Evolutionary conservation across 2,797 vertebrate genomes (phyloP), one percentile per base, ranked within the genome.

Genomic region (Leptodactylus fallax): DNA sequence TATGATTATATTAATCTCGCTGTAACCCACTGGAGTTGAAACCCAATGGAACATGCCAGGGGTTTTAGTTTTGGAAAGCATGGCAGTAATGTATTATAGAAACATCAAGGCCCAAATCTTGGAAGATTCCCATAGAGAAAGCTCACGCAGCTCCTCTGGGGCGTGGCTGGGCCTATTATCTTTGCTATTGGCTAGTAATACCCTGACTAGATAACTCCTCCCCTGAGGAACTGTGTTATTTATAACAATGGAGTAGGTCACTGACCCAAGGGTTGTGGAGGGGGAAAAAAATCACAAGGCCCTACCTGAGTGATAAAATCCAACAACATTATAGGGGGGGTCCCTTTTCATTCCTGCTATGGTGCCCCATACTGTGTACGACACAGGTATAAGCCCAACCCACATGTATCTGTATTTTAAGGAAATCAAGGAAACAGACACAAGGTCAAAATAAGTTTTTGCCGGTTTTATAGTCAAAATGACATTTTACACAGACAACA

Each of bases 401-500:
- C 56, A 25, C 10, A 21, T 3, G 11, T 4, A 21, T 47, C 8
- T 9, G 5, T 5, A 72, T 7, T 8, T 47, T 47, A 7, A 8
- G 10, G 10, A 61, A 82, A 77, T 81, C 21, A 77, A 82, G 93
- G 92, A 90, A 90, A 95, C 92, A 92, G 91, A 91, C n/a, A 56
- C 88, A 80, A 92, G 91, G 93, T 95, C 91, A 92, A 91, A 86
- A 82, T 56, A 47, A 67, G 19, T 76, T 88, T 85, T 77, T 93
- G 94, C 94, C 94, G 92, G 93, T 94, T 93, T 94, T 96, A 94
- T 95, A 94, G 94, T 93, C 93, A 94, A 94, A 93, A 92, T 92
- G 90, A 93, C 92, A 93, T 92, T 93, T 93, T 93, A 95, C 94
- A 95, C 90, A 94, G 94, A 95, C 93, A 95, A 95, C 93, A 92